These are phyloP conservation scores for Cylindroiulus punctatus DNA, from an alignment of 2,888 invertebrate genomes.

Conservation along the genomic window DNA sequence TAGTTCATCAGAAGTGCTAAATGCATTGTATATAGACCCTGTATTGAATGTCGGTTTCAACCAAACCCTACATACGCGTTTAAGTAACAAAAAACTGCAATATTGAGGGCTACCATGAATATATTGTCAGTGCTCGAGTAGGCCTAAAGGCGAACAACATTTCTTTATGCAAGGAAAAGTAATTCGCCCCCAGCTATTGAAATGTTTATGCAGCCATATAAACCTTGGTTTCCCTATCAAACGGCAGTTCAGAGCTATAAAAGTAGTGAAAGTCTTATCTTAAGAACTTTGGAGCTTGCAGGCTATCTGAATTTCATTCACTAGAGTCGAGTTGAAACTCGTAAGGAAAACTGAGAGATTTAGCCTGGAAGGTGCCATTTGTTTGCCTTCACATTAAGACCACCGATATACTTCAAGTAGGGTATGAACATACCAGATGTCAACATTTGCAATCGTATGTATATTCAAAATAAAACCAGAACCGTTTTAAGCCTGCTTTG, in stretches of 20 bases:
- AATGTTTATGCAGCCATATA: not conserved
- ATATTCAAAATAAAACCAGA: too few relatives aligned
- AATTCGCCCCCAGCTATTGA: not conserved
- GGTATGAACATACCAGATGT: not conserved
- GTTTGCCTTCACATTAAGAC: not conserved
- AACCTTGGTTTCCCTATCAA: slow-evolving; percentile 1
- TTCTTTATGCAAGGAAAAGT: not conserved
- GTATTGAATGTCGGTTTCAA: not conserved
- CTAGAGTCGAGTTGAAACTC: not conserved
- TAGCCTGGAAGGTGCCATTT: not conserved
- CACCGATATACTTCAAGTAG: not conserved
- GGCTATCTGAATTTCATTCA: not conserved
- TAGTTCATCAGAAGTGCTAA: slow-evolving; percentile 3
- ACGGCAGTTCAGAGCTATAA: not conserved
- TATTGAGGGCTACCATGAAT: not conserved
- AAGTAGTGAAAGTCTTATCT: not conserved
- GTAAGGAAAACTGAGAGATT: not conserved
- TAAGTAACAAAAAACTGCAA: not conserved
- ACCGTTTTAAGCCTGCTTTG: too few relatives aligned
- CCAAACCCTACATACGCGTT: not conserved
- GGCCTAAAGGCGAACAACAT: not conserved
- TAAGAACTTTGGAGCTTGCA: not conserved
- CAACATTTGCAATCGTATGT: not conserved
- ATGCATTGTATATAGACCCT: not conserved
- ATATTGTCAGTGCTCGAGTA: not conserved